phyloP scores from a whole-genome alignment of 2,888 invertebrate genomes.

The Andrena flavipes region DNA sequence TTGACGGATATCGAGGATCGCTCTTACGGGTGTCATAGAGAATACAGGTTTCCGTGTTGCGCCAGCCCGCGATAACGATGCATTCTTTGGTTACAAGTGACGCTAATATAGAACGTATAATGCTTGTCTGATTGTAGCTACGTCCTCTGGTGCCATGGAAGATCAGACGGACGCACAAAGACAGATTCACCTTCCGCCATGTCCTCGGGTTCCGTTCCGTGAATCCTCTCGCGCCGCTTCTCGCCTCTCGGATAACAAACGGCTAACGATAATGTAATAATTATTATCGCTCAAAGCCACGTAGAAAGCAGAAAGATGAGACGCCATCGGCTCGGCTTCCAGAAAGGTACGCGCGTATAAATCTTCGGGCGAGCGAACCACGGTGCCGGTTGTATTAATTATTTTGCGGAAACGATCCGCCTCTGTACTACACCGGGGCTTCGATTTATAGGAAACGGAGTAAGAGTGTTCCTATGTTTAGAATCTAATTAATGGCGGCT shows the following conservation, averaged over 20 bases:
- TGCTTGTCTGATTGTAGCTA: neutral
- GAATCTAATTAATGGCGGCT: constrained; percentile 55
- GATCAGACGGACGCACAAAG: constrained; percentile 13
- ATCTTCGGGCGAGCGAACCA: constrained; percentile 39
- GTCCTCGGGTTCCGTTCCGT: constrained; percentile 61
- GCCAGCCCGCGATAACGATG: neutral
- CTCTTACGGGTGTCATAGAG: neutral
- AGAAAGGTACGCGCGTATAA: constrained; percentile 44
- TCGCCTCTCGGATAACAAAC: constrained; percentile 51
- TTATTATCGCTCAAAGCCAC: constrained; percentile 48
- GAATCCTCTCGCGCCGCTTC: constrained; percentile 44
- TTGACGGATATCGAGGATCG: neutral
- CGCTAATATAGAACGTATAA: neutral
- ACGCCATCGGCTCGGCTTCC: constrained; percentile 27
- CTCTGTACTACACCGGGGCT: constrained; percentile 1
- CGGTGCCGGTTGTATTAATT: constrained; percentile 43
- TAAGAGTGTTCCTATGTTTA: constrained; percentile 58
- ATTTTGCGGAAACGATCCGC: constrained; percentile 35
- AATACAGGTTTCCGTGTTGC: neutral
- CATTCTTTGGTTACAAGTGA: neutral
- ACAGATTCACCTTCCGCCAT: constrained; percentile 50
- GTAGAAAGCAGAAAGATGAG: constrained; percentile 26
- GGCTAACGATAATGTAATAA: constrained; percentile 65
- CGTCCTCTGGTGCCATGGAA: neutral
- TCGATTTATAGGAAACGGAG: constrained; percentile 52